Percentiles rank a stretch among this genome's conserved stretches.
Conservation (phyloP, 1,140 invertebrate genomes). For the Cyclina sinensis region DNA sequence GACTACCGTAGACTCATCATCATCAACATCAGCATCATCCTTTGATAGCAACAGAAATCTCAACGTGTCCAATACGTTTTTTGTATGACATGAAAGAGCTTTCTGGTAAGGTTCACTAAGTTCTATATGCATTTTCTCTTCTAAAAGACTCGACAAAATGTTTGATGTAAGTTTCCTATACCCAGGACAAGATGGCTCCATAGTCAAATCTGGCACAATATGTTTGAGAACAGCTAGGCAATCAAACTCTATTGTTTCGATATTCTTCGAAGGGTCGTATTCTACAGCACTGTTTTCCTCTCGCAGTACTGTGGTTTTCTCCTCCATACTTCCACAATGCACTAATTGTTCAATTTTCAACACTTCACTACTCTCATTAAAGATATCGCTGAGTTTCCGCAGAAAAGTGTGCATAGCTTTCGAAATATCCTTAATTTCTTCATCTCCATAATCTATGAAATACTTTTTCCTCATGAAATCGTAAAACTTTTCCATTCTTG, state of each 20-base stretch:
- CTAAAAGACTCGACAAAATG: neutral
- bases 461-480: neutral
- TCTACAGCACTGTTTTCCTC: conserved; percentile 17
- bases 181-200: neutral
- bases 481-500: conserved; percentile 18
- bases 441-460: neutral
- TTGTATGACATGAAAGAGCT: neutral
- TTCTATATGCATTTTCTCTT: neutral
- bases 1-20: neutral
- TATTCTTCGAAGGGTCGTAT: neutral
- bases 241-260: conserved; percentile 11
- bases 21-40: neutral
- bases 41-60: neutral
- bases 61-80: neutral
- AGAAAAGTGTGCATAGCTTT: conserved; percentile 13
- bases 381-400: neutral
- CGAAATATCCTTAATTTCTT: conserved; percentile 20
- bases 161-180: neutral
- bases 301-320: neutral
- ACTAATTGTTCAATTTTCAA: neutral
- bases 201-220: neutral
- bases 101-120: neutral
- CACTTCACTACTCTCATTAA: neutral
- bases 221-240: conserved; percentile 6
- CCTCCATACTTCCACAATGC: conserved; percentile 17